Percentiles rank a stretch among this genome's conserved stretches.
Evolutionary conservation across 2,113 vertebrate genomes (phyloP).

Genomic region (Oostethus manadensis): DNA sequence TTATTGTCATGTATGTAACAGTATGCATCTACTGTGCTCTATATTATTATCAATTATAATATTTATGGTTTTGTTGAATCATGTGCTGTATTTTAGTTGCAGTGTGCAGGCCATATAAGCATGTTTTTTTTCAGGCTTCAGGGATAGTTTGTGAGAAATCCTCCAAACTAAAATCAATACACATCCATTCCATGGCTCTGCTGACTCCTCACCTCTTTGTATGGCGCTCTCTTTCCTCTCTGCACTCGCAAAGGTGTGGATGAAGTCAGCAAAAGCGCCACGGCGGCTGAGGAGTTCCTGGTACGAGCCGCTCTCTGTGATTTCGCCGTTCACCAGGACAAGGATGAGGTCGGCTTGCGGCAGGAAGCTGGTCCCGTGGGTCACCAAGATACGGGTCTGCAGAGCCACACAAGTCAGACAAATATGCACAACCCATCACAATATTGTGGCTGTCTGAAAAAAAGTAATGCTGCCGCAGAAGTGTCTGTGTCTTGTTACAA

Average conservation of each 20-base stretch:
- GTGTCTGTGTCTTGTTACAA: constrained; percentile 36
- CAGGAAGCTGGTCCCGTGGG: constrained; percentile 82
- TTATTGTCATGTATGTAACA: not conserved
- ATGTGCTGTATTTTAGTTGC: too few relatives aligned
- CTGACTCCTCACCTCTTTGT: constrained; percentile 58
- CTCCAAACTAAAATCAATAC: not conserved
- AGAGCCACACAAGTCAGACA: constrained; percentile 35
- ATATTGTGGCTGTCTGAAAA: constrained; percentile 35
- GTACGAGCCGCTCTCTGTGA: constrained; percentile 88
- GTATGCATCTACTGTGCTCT: too few relatives aligned
- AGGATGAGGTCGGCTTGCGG: constrained; percentile 84
- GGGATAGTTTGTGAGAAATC: not conserved
- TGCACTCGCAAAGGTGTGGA: constrained; percentile 71
- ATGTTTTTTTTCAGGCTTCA: not conserved
- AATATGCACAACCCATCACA: constrained; percentile 37
- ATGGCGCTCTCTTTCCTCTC: constrained; percentile 71
- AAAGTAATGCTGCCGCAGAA: constrained; percentile 39
- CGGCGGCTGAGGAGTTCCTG: constrained; percentile 82
- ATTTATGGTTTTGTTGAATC: not conserved
- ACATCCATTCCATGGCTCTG: not conserved
- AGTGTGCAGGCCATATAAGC: not conserved
- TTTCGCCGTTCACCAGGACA: constrained; percentile 80
- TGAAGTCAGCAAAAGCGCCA: constrained; percentile 83
- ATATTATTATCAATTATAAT: too few relatives aligned
- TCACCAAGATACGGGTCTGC: constrained; percentile 92